phyloP scores from a whole-genome alignment of 2,888 invertebrate genomes.

The Branchinecta sandiegonensis region DNA sequence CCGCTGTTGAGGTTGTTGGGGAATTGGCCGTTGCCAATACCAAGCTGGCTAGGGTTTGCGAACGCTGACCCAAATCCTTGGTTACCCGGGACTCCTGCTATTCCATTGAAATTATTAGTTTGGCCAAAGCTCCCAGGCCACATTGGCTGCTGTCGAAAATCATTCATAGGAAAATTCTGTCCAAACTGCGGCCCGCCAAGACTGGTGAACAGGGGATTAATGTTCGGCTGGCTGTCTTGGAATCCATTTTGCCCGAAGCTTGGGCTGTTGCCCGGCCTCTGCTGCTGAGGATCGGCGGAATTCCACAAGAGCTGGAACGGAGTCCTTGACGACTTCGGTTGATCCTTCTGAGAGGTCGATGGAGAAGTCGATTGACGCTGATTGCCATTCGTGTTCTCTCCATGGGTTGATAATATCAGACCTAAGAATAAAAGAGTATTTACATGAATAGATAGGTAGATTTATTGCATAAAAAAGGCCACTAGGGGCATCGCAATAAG shows the following conservation, averaged over 20 bases:
- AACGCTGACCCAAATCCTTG: too few relatives aligned
- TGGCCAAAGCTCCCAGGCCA: too few relatives aligned
- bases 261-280: too few relatives aligned
- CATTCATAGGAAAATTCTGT: neutral
- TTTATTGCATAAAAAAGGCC: too few relatives aligned
- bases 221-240: neutral
- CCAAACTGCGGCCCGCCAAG: neutral
- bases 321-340: conserved; percentile 6
- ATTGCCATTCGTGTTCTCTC: neutral
- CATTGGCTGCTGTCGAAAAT: too few relatives aligned
- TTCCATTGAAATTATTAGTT: too few relatives aligned
- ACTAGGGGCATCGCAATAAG: too few relatives aligned
- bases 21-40: too few relatives aligned
- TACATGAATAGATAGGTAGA: too few relatives aligned
- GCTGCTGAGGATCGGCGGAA: neutral
- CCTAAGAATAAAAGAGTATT: neutral
- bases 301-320: conserved; percentile 4
- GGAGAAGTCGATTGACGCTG: conserved; percentile 7
- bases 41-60: too few relatives aligned
- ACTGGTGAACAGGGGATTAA: neutral
- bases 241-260: neutral
- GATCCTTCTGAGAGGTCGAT: neutral
- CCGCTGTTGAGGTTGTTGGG: too few relatives aligned
- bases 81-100: too few relatives aligned
- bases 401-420: neutral